These are phyloP conservation scores for Torymus auratus DNA, from an alignment of 2,888 invertebrate species.

Conservation along the genomic window DNA sequence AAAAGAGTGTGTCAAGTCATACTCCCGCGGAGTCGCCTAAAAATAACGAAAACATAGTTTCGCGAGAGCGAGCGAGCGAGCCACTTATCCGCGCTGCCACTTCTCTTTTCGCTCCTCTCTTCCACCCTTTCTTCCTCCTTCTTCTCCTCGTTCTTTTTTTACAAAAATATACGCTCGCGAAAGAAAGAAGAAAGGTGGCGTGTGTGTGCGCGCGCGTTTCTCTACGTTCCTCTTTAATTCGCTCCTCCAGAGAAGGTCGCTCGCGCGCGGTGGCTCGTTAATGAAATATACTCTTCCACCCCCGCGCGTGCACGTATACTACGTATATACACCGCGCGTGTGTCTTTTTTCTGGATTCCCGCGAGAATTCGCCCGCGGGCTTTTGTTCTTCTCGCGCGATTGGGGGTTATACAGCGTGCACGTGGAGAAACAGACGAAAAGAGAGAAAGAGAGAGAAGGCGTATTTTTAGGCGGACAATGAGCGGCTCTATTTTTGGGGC, in stretches of 20 bases:
- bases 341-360: neutral
- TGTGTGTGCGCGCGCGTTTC: neutral
- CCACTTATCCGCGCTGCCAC: constrained; percentile 16
- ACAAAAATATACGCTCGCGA: constrained; percentile 12
- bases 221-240: constrained; percentile 7
- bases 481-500: too few relatives aligned
- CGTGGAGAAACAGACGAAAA: too few relatives aligned
- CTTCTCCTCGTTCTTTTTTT: neutral
- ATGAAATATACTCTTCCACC: constrained; percentile 36
- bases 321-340: neutral
- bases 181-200: neutral
- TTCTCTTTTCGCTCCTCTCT: neutral
- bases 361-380: neutral
- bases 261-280: constrained; percentile 36
- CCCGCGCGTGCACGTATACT: too few relatives aligned
- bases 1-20: constrained; percentile 41
- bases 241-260: neutral
- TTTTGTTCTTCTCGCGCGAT: neutral
- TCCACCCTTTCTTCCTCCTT: neutral
- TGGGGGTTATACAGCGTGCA: neutral
- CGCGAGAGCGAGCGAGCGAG: neutral
- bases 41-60: constrained; percentile 44
- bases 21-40: constrained; percentile 23
- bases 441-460: too few relatives aligned
- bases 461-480: too few relatives aligned